Evolutionary conservation across 1,140 invertebrate genomes (phyloP).

Genomic region (Acromyrmex heyeri): DNA sequence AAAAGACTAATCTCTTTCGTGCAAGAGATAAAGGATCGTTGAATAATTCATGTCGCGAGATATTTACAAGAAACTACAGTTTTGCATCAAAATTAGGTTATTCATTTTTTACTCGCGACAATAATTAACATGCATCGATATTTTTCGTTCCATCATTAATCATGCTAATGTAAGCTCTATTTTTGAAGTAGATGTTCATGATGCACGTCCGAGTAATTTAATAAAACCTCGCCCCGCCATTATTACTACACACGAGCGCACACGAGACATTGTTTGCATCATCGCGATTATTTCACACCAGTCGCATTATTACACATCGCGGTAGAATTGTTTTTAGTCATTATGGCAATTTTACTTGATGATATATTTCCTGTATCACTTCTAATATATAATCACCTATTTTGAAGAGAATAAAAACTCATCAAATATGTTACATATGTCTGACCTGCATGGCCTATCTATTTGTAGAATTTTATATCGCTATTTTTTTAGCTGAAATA

Average conservation of each 20-base stretch:
- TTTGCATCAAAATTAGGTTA: slow-evolving; percentile 20
- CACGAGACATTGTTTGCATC: slow-evolving; percentile 42
- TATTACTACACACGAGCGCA: slow-evolving; percentile 48
- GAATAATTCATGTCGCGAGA: slow-evolving; percentile 29
- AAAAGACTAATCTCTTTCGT: background rate
- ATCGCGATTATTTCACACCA: slow-evolving; percentile 51
- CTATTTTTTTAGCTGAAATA: background rate
- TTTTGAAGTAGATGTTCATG: slow-evolving; percentile 13
- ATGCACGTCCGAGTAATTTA: slow-evolving; percentile 42
- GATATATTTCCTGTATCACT: background rate
- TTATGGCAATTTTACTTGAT: slow-evolving; percentile 5
- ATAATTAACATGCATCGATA: slow-evolving; percentile 19
- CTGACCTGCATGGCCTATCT: background rate
- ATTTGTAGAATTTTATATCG: background rate
- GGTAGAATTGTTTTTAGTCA: slow-evolving; percentile 5
- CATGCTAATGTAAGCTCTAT: slow-evolving; percentile 19
- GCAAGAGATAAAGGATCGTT: slow-evolving; percentile 2
- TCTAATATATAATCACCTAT: background rate
- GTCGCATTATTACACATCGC: background rate
- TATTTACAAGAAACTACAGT: background rate
- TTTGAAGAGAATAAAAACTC: background rate
- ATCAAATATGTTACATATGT: background rate
- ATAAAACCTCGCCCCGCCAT: slow-evolving; percentile 46
- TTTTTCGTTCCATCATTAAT: slow-evolving; percentile 36
- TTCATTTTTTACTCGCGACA: background rate